Evolutionary conservation across 2,888 invertebrate species (phyloP).

Genomic region (Euphydryas editha): DNA sequence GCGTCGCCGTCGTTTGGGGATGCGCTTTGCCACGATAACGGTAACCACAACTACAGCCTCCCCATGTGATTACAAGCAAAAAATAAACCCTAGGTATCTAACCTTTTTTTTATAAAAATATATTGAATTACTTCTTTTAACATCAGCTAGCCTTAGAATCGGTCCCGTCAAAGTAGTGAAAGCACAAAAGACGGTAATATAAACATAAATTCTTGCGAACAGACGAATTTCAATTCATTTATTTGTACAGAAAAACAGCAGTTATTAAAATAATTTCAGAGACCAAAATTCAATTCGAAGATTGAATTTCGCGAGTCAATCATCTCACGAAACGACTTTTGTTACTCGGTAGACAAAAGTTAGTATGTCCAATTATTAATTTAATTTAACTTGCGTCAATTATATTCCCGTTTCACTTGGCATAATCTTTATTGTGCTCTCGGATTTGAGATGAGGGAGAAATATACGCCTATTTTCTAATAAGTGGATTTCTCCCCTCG

Average conservation of each 20-base stretch:
- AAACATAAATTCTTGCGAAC: neutral
- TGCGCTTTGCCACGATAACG: too few species aligned
- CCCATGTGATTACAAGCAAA: too few species aligned
- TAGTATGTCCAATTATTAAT: conserved; percentile 40
- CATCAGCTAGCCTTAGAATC: too few species aligned
- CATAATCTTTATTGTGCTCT: conserved; percentile 29
- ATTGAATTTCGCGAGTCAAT: conserved; percentile 7
- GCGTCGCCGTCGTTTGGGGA: too few species aligned
- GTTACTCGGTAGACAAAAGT: conserved; percentile 33
- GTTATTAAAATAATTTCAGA: neutral
- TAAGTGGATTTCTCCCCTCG: conserved; percentile 35
- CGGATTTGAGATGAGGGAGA: conserved; percentile 20
- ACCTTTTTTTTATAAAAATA: too few species aligned
- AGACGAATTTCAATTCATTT: neutral
- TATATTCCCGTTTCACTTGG: conserved; percentile 31
- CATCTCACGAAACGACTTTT: conserved; percentile 24
- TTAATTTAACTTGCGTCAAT: conserved; percentile 37
- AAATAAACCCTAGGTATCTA: too few species aligned
- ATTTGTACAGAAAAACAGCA: neutral
- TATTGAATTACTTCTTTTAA: too few species aligned
- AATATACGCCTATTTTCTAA: conserved; percentile 35
- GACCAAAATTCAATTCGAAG: neutral
- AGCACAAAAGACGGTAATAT: neutral
- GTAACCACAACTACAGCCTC: too few species aligned
- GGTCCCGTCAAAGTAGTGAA: too few species aligned